Base-by-base conservation (phyloP, 1,140 invertebrate genomes). In the Zaprionus kolodkinae region DNA sequence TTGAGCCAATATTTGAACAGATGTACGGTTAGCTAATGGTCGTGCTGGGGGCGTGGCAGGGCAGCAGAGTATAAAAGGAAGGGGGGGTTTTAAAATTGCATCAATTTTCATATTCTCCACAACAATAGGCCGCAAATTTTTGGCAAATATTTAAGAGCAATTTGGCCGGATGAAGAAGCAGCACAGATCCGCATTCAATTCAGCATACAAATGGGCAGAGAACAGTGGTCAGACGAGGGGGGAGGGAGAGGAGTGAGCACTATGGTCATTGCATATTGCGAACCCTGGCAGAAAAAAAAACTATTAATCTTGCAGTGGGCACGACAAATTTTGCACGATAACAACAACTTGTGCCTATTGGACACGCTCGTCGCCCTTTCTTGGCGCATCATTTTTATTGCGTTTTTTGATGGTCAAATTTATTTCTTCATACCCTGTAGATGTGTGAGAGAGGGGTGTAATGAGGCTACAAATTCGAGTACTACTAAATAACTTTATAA, bases 1-100 rank as follows among this genome's bases (percentile, higher is more conserved):
- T 88, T 84, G 80, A 87, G 85, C 80, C 73, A 88, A 88, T 88
- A 88, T 88, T 88, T 88, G 84, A 78, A 83, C 84, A 88, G 84
- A 88, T 88, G 84, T 87, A 67, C 64, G 56, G 15, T 50, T 33
- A 52, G 27, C 48, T 54, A 77, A 67, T 68, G 71, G 70, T 59
- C 38, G 52, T 57, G 66, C 12, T 12, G 7, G 6, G 35, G 35
- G 25, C 30, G 35, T 25, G n/a, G n/a, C 12, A 35, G 12, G 33
- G 54, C 17, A 21, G 30, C 11, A 13, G 13, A 45, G 40, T 2
- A 45, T 13, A 15, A 13, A 43, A 1, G 40, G 6, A 15, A 0
- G 13, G 55, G 33, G 25, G 13, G 64, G 64, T 70, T 88, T 87
- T 88, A 87, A 88, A 87, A 85, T 86, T 81, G 78, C 78, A 86